Base-by-base conservation (phyloP, 2,113 vertebrate species). In the Entelurus aequoreus region DNA sequence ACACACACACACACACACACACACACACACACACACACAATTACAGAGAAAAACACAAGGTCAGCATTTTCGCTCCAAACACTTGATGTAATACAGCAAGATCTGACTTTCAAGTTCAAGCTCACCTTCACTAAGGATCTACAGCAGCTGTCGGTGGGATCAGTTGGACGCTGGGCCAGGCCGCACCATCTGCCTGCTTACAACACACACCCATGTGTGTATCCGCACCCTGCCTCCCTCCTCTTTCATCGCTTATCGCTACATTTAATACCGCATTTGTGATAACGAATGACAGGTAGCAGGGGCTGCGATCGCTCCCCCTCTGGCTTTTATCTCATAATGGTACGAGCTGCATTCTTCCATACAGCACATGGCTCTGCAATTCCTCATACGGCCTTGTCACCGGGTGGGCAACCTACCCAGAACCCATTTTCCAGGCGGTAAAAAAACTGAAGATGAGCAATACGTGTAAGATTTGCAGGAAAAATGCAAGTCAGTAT, bases 231-330 rank as follows among this genome's bases (percentile, higher is more conserved):
- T 71, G 65, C 81, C 85, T 88, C 81, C 85, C 76, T 72, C 77
- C 75, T 73, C 77, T 85, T 81, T 85, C 79, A 82, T 76, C 60
- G 75, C 86, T 89, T 89, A 89, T 88, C 84, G 82, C 58, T 74
- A 66, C 70, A 63, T 88, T 88, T 84, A 85, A 88, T 84, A 83
- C 71, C 64, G 35, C 81, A 76, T 82, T 88, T 83, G 83, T 87
- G 88, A 88, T 88, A 85, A 87, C 74, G 55, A 50, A 86, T 86
- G 85, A 88, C 82, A 86, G 81, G 77, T 82, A 86, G 76, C 79
- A 65, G 57, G 74, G 65, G 71, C 72, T 69, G 60, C 16, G 49
- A 78, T 68, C 44, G 54, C 60, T 79, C 76, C 72, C 77, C 78
- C 72, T 77, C 79, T 67, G 60, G 74, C 62, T 72, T 79, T 82